These are phyloP conservation scores for Polydrusus pterygomalis DNA, from an alignment of 2,888 invertebrate species.

Conservation along the genomic window DNA sequence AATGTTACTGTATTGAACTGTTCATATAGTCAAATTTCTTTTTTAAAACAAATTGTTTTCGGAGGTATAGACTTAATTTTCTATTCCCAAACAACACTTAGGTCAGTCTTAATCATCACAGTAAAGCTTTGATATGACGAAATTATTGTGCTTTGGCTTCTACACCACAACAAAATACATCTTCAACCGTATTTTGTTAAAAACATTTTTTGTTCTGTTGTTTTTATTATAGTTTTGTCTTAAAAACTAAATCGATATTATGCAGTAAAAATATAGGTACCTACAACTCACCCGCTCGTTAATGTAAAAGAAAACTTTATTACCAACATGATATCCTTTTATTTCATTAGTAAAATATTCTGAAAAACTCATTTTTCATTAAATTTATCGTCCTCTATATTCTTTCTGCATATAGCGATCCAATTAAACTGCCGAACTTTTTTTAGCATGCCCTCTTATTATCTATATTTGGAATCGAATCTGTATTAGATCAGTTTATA, in stretches of 20 bases:
- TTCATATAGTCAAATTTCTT: slow-evolving; percentile 36
- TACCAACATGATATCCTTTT: too few relatives aligned
- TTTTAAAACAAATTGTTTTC: slow-evolving; percentile 37
- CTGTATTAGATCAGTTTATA: slow-evolving; percentile 1
- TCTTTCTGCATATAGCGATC: slow-evolving; percentile 10
- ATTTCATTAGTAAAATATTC: not conserved
- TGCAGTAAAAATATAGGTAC: not conserved
- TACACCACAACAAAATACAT: slow-evolving; percentile 24
- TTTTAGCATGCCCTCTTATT: slow-evolving; percentile 27
- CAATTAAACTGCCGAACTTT: slow-evolving; percentile 31
- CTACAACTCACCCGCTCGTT: not conserved
- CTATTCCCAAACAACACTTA: slow-evolving; percentile 72
- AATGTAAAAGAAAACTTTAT: too few relatives aligned
- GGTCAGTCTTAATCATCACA: slow-evolving; percentile 76
- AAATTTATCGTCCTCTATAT: not conserved
- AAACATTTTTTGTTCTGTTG: slow-evolving; percentile 14
- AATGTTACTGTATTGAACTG: not conserved
- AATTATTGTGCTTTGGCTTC: slow-evolving; percentile 73
- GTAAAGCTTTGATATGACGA: slow-evolving; percentile 76
- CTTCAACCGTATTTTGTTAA: not conserved
- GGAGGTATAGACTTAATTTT: slow-evolving; percentile 63
- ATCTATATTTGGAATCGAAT: slow-evolving; percentile 33
- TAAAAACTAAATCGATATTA: not conserved
- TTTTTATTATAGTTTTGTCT: slow-evolving; percentile 26
- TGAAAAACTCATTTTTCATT: not conserved